These are phyloP conservation scores for Dipodomys spectabilis DNA, from an alignment of 2,113 vertebrate genomes.

Conservation along the genomic window DNA sequence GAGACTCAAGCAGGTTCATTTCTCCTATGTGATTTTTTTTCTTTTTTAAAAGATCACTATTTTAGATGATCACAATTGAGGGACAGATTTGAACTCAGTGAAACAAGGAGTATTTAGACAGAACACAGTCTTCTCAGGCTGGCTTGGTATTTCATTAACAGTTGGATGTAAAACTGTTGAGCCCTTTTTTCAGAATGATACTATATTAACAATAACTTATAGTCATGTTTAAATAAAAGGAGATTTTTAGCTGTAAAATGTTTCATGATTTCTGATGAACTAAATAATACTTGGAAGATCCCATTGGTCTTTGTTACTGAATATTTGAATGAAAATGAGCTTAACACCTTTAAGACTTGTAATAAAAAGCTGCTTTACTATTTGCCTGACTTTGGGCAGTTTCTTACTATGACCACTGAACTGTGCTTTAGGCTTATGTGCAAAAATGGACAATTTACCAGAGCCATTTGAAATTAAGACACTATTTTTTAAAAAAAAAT, in stretches of 20 bases:
- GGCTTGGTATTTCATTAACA: slow-evolving; percentile 51
- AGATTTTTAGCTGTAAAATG: neutral
- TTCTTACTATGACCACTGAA: neutral
- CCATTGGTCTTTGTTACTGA: neutral
- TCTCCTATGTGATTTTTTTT: neutral
- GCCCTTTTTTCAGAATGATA: neutral
- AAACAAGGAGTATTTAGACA: neutral
- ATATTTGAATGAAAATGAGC: slow-evolving; percentile 2
- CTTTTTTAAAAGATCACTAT: neutral
- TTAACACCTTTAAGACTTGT: neutral
- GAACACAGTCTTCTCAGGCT: neutral
- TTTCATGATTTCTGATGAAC: slow-evolving; percentile 20
- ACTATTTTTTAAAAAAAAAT: slow-evolving; percentile 37
- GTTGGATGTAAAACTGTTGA: neutral
- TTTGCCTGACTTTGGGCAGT: slow-evolving; percentile 14
- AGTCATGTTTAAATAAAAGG: neutral
- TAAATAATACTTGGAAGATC: slow-evolving; percentile 3
- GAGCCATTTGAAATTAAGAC: slow-evolving; percentile 62
- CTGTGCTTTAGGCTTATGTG: neutral
- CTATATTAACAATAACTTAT: neutral
- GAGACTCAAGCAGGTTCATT: neutral
- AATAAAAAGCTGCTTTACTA: slow-evolving; percentile 29
- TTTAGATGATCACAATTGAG: slow-evolving; percentile 12
- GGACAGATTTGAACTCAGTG: neutral
- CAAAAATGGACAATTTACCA: slow-evolving; percentile 59